These are phyloP conservation scores for Acrossocheilus wenchowensis DNA, from an alignment of 2,797 vertebrate species.

Conservation along the genomic window DNA sequence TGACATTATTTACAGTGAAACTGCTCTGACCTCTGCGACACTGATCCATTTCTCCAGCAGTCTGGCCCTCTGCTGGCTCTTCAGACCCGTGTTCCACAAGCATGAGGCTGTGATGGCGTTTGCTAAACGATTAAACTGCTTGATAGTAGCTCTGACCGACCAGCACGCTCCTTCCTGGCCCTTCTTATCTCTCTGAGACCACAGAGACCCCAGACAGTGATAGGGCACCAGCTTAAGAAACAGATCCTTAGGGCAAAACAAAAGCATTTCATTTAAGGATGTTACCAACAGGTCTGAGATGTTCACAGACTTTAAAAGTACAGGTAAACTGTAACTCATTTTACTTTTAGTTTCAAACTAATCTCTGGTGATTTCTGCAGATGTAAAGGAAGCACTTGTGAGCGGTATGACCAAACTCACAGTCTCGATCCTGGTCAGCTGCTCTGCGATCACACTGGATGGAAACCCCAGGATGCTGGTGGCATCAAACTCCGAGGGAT, in stretches of 20 bases:
- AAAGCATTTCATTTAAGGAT: neutral
- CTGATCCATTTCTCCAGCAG: slow-evolving; percentile 93
- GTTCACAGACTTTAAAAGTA: no score
- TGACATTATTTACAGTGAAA: neutral
- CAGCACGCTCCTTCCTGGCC: slow-evolving; percentile 84
- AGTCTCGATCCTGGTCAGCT: slow-evolving; percentile 90
- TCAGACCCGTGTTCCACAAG: slow-evolving; percentile 81
- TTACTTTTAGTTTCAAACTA: neutral
- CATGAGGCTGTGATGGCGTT: slow-evolving; percentile 87
- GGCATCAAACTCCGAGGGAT: slow-evolving; percentile 78
- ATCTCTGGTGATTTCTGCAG: neutral
- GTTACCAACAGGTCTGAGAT: neutral
- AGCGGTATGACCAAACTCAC: slow-evolving; percentile 73
- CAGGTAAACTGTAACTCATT: neutral
- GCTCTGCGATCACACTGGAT: slow-evolving; percentile 83
- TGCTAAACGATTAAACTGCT: slow-evolving; percentile 89
- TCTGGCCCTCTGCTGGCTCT: slow-evolving; percentile 85
- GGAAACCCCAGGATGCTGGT: slow-evolving; percentile 86
- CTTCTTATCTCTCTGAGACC: slow-evolving; percentile 90
- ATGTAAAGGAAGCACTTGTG: neutral
- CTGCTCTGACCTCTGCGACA: slow-evolving; percentile 83
- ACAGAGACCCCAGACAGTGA: slow-evolving; percentile 89
- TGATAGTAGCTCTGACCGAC: slow-evolving; percentile 88
- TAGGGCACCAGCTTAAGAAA: slow-evolving; percentile 90
- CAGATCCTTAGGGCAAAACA: slow-evolving; percentile 77